These are phyloP conservation scores for Toxotes jaculatrix DNA, from an alignment of 2,113 vertebrate species.

Conservation along the genomic window DNA sequence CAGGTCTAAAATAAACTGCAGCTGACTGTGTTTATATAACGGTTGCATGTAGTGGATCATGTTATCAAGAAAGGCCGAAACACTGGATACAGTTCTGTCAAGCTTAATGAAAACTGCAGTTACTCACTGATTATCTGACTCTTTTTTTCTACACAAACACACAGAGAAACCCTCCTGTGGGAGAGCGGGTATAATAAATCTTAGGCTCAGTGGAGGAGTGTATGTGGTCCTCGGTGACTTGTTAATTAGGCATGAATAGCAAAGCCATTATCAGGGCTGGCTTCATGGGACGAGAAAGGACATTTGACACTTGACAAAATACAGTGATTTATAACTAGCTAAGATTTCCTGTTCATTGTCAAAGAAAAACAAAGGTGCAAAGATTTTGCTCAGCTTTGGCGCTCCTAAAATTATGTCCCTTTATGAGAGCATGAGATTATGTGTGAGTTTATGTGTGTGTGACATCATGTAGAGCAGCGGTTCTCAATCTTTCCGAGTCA, in stretches of 20 bases:
- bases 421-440: background rate
- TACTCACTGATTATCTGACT: conserved; percentile 30
- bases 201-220: conserved; percentile 33
- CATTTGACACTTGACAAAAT: conserved; percentile 57
- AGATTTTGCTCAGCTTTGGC: background rate
- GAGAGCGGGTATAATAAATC: conserved; percentile 59
- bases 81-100: background rate
- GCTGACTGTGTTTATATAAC: conserved; percentile 15
- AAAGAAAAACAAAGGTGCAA: conserved; percentile 1
- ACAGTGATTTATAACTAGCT: conserved; percentile 35
- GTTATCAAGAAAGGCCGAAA: background rate
- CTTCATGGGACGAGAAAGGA: conserved; percentile 43
- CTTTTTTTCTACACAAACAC: conserved; percentile 10
- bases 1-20: conserved; percentile 1
- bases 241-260: conserved; percentile 67
- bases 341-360: background rate
- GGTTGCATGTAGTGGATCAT: background rate
- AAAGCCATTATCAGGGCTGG: conserved; percentile 58
- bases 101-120: conserved; percentile 37
- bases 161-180: conserved; percentile 40
- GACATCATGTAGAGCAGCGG: conserved; percentile 13
- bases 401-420: background rate
- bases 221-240: conserved; percentile 53
- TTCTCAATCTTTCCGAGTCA: no score
- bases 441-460: conserved; percentile 18